Percentiles rank a stretch among this genome's conserved stretches.
phyloP scores from a whole-genome alignment of 2,113 vertebrate species.

The Cebidichthys violaceus region DNA sequence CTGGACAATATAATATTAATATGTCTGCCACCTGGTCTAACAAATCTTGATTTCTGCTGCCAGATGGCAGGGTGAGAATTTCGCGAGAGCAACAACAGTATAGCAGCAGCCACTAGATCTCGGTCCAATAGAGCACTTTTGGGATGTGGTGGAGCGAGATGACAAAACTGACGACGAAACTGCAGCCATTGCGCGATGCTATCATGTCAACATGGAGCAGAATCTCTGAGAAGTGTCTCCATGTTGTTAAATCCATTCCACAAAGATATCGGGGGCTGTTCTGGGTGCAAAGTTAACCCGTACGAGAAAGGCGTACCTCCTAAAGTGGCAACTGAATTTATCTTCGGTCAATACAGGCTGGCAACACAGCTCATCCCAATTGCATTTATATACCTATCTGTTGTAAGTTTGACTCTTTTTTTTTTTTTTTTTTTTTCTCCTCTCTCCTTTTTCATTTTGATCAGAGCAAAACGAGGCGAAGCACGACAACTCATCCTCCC shows the following conservation, averaged over 20 bases:
- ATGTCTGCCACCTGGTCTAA: not conserved
- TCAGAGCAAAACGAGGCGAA: constrained; percentile 90
- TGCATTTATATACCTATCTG: not conserved
- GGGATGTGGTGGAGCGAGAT: not conserved
- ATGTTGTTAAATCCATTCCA: not conserved
- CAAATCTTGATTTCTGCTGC: not conserved
- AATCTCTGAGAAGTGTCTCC: not conserved
- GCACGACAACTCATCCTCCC: constrained; percentile 86
- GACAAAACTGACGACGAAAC: not conserved
- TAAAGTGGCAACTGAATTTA: not conserved
- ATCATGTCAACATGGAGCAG: not conserved
- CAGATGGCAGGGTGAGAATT: not conserved
- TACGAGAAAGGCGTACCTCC: not conserved
- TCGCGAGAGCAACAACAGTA: not conserved
- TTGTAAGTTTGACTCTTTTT: not conserved
- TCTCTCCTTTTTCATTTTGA: constrained; percentile 34
- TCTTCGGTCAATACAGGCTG: not conserved
- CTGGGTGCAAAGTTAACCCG: not conserved
- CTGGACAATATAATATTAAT: not conserved
- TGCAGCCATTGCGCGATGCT: not conserved
- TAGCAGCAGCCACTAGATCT: not conserved
- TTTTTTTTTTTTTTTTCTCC: too few species aligned
- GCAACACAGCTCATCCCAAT: not conserved
- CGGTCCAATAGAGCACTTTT: not conserved
- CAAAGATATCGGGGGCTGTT: not conserved